A percentile compares a stretch with the other conserved stretches of the same genome.
These are phyloP conservation scores for Remorina albescens DNA, from an alignment of 2,797 vertebrate genomes.

Conservation along the genomic window DNA sequence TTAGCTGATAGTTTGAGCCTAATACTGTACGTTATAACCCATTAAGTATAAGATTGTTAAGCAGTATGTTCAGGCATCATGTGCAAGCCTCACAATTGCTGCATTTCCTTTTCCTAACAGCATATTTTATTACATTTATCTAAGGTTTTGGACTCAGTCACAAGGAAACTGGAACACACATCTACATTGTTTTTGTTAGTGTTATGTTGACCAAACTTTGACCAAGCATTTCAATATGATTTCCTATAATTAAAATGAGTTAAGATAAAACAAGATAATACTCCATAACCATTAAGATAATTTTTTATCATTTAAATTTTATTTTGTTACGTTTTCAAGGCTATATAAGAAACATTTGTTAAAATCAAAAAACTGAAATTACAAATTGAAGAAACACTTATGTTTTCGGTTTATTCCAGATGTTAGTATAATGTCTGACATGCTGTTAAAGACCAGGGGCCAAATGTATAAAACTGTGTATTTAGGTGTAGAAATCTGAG, in stretches of 20 bases:
- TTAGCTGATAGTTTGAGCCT: not conserved
- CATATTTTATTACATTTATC: not conserved
- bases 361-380: not conserved
- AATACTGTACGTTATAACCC: not conserved
- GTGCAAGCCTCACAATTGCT: not conserved
- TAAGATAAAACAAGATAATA: too few relatives aligned
- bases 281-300: not conserved
- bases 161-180: too few relatives aligned
- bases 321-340: not conserved
- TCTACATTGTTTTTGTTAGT: too few relatives aligned
- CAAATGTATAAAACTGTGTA: too few relatives aligned
- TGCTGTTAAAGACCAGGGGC: not conserved
- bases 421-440: not conserved
- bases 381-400: not conserved
- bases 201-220: too few relatives aligned
- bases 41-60: not conserved
- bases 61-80: not conserved
- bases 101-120: not conserved
- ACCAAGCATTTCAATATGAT: not conserved
- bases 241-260: not conserved
- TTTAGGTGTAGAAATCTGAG: too few relatives aligned
- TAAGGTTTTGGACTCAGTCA: not conserved
- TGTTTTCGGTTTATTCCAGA: not conserved
- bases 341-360: not conserved
- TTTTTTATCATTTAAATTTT: not conserved